Conservation (phyloP, 2,888 invertebrate species). For the Odontocerum albicorne region DNA sequence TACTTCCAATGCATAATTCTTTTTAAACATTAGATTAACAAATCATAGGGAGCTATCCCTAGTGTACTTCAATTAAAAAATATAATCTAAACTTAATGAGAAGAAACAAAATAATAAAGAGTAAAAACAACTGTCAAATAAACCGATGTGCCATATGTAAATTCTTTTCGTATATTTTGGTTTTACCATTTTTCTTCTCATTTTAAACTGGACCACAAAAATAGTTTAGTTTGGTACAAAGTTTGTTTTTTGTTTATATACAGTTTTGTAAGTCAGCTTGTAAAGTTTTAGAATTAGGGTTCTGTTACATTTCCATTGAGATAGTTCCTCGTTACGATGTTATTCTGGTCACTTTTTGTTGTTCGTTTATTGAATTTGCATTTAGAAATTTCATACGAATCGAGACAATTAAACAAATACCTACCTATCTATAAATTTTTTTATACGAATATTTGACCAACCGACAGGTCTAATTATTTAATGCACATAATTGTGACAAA, state of each 20-base stretch:
- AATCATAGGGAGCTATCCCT: too few species aligned
- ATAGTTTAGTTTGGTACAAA: constrained; percentile 3
- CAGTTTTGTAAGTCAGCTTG: background rate
- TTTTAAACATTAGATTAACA: too few species aligned
- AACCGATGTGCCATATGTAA: constrained; percentile 12
- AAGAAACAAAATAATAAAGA: too few species aligned
- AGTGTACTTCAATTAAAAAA: too few species aligned
- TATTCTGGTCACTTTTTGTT: constrained; percentile 14
- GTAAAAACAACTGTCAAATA: too few species aligned
- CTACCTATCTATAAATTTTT: constrained; percentile 3
- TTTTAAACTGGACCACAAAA: too few species aligned
- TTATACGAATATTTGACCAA: constrained; percentile 9
- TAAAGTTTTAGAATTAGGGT: constrained; percentile 18
- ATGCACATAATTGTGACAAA: constrained; percentile 21
- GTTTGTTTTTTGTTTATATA: background rate
- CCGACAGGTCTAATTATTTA: constrained; percentile 16
- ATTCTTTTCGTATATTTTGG: constrained; percentile 7
- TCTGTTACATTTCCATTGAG: constrained; percentile 28
- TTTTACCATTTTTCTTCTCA: constrained; percentile 1
- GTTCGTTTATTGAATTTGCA: constrained; percentile 15
- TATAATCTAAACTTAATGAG: too few species aligned
- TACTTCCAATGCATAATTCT: too few species aligned
- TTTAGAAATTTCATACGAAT: too few species aligned
- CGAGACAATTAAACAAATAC: constrained; percentile 1
- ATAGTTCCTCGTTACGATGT: constrained; percentile 24